These are phyloP conservation scores for Petrocephalus schoutedeni DNA, from an alignment of 2,797 vertebrate species.

Conservation along the genomic window DNA sequence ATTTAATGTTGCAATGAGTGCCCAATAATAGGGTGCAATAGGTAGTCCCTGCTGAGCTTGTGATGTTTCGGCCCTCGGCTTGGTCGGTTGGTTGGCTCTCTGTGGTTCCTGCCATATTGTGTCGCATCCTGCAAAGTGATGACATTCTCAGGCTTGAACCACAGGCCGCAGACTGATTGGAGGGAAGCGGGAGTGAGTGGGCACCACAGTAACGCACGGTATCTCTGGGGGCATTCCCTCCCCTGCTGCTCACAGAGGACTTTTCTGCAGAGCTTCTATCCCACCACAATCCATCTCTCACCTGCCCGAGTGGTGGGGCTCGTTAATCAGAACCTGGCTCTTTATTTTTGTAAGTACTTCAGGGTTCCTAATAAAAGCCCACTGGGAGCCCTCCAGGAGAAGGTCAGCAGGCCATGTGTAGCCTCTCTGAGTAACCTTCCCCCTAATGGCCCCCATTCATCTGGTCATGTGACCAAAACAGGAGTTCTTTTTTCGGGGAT, in stretches of 20 bases:
- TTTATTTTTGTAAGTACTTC: constrained; percentile 29
- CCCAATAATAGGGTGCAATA: neutral
- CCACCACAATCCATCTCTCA: neutral
- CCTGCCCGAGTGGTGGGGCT: neutral
- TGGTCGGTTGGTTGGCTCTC: neutral
- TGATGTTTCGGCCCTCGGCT: neutral
- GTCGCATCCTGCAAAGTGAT: neutral
- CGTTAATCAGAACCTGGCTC: constrained; percentile 37
- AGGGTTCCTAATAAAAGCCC: neutral
- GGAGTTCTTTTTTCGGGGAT: neutral
- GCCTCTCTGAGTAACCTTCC: neutral
- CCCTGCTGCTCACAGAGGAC: neutral
- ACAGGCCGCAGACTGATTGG: neutral
- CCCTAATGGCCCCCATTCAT: neutral
- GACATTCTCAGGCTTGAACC: neutral
- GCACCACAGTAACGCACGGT: neutral
- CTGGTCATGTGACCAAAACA: neutral
- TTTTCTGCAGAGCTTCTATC: neutral
- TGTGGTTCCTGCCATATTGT: neutral
- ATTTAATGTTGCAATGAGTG: neutral
- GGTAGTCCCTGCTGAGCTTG: neutral
- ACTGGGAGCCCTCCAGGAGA: neutral
- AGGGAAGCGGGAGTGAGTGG: neutral
- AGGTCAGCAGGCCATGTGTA: neutral
- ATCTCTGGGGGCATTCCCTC: neutral